Evolutionary conservation across 1,140 invertebrate species (phyloP).

Genomic region (Leptopilina clavipes): DNA sequence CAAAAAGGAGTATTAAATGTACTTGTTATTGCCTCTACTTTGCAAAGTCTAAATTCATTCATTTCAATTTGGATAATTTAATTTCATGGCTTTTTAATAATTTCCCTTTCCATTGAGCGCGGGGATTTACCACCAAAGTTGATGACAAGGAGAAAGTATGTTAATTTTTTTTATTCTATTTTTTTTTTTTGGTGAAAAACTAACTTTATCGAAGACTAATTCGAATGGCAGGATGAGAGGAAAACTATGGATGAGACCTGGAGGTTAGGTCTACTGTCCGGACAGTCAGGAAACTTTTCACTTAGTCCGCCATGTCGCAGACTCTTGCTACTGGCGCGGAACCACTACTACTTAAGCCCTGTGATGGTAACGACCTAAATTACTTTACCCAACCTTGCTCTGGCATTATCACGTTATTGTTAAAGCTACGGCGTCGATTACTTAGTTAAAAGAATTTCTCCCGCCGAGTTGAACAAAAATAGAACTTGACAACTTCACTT

Average conservation of each 20-base stretch:
- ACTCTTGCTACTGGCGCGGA: constrained; percentile 30
- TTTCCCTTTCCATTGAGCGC: neutral
- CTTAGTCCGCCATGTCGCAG: constrained; percentile 39
- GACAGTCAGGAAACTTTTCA: constrained; percentile 48
- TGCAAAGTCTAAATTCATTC: constrained; percentile 12
- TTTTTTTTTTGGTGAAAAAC: no score
- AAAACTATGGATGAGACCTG: neutral
- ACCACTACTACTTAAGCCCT: constrained; percentile 35
- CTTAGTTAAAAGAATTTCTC: constrained; percentile 10
- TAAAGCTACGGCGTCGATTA: constrained; percentile 5
- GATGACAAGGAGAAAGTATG: neutral
- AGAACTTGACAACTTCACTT: neutral
- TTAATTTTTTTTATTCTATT: neutral
- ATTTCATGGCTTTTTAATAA: neutral
- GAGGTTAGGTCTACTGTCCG: constrained; percentile 28
- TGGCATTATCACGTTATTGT: constrained; percentile 23
- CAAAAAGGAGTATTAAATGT: constrained; percentile 25
- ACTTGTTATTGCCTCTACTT: constrained; percentile 31
- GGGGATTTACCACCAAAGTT: no score
- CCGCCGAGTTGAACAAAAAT: neutral
- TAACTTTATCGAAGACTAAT: neutral
- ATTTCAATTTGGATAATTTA: neutral
- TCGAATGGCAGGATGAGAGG: neutral
- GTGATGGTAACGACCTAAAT: constrained; percentile 25
- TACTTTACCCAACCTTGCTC: constrained; percentile 24